A percentile compares a stretch with the other conserved stretches of the same genome.
These are phyloP conservation scores for Abrostola tripartita DNA, from an alignment of 2,888 invertebrate genomes.

Conservation along the genomic window DNA sequence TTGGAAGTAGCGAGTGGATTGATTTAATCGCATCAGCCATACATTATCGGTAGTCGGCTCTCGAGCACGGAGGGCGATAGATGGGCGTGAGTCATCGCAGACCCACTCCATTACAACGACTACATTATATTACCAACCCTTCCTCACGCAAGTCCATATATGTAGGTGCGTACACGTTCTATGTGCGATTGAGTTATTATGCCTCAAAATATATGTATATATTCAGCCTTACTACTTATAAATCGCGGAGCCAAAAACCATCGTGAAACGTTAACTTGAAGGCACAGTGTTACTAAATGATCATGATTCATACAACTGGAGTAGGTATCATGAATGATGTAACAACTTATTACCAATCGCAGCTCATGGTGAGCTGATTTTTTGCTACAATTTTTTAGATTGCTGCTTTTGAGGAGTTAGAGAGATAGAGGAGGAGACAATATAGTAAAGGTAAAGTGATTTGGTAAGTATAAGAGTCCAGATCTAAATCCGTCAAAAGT, in stretches of 20 bases:
- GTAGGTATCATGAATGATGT: background rate
- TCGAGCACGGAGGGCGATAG: conserved; percentile 1
- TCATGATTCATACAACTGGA: background rate
- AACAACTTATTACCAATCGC: background rate
- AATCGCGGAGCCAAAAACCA: too few relatives aligned
- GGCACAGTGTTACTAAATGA: conserved; percentile 1
- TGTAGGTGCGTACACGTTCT: too few relatives aligned
- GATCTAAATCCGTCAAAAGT: too few relatives aligned
- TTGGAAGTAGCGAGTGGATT: background rate
- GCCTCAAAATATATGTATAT: too few relatives aligned
- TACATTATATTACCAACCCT: background rate
- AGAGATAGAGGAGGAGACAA: background rate
- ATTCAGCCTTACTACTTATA: too few relatives aligned
- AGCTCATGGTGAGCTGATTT: background rate
- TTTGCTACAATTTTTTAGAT: too few relatives aligned
- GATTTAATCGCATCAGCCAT: conserved; percentile 6
- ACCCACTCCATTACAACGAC: background rate
- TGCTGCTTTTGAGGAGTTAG: too few relatives aligned
- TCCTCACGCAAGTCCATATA: too few relatives aligned
- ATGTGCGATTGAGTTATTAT: too few relatives aligned
- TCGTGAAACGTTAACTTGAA: background rate
- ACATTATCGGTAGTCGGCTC: background rate
- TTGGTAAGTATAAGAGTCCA: too few relatives aligned
- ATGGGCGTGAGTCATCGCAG: conserved; percentile 28
- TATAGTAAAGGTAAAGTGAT: background rate